Conservation (phyloP, 2,888 invertebrate species). For the Acanthococcus lagerstroemiae region DNA sequence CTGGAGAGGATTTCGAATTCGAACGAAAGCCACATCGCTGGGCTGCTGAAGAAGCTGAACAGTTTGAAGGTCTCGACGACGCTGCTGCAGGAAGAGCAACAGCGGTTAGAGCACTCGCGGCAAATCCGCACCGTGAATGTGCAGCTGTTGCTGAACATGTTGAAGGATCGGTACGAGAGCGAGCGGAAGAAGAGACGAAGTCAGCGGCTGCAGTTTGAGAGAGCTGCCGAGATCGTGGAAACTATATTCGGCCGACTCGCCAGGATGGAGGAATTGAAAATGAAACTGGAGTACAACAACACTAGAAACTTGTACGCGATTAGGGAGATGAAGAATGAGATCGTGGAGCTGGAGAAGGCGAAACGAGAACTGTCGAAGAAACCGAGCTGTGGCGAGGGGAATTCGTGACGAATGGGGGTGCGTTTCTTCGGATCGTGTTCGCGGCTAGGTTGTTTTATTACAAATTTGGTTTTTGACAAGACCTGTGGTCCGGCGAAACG, state of each 20-base stretch:
- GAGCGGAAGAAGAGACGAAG: neutral
- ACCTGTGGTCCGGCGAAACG: too few species aligned
- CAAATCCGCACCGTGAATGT: constrained; percentile 4
- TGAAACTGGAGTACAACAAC: constrained; percentile 15
- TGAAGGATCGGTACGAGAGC: neutral
- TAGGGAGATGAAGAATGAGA: constrained; percentile 8
- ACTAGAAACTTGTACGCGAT: constrained; percentile 5
- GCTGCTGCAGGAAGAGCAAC: constrained; percentile 5
- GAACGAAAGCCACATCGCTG: neutral
- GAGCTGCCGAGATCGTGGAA: neutral
- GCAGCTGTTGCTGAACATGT: constrained; percentile 5
- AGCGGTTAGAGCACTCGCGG: constrained; percentile 1
- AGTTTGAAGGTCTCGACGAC: neutral
- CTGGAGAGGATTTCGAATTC: neutral
- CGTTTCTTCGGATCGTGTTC: too few species aligned
- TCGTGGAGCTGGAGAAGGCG: constrained; percentile 1
- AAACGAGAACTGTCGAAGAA: too few species aligned
- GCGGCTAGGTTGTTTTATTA: too few species aligned
- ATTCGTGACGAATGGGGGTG: too few species aligned
- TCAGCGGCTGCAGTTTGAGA: neutral
- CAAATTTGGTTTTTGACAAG: too few species aligned
- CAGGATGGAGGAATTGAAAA: constrained; percentile 9
- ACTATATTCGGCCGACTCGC: constrained; percentile 3
- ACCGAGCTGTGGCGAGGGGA: too few species aligned
- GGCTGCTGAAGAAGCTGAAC: neutral